Percentiles rank a stretch among this genome's conserved stretches.
Conservation (phyloP, 2,797 vertebrate genomes). For the Malurus leucopterus region DNA sequence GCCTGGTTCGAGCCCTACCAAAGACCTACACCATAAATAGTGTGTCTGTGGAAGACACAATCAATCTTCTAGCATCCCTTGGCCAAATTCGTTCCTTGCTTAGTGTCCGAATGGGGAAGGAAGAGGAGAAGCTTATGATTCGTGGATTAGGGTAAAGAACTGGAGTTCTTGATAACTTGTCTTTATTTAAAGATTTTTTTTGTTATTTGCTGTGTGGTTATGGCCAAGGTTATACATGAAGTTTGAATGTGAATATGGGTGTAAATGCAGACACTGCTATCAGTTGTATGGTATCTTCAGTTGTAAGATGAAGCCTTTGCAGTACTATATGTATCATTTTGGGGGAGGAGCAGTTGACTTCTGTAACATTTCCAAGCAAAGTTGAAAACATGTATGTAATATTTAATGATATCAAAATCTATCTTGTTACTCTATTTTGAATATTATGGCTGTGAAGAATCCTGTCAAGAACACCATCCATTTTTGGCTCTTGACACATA, state of each 20-base stretch:
- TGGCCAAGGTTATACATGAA: not conserved
- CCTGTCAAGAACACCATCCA: not conserved
- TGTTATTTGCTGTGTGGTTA: not conserved
- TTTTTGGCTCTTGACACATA: not conserved
- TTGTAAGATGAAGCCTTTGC: not conserved
- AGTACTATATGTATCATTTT: not conserved
- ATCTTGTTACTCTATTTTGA: not conserved
- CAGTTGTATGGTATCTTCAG: not conserved
- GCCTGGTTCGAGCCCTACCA: conserved; percentile 87
- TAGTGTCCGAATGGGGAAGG: conserved; percentile 92
- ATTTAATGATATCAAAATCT: not conserved
- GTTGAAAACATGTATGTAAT: not conserved
- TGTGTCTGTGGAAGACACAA: conserved; percentile 92
- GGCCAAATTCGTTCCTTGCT: conserved; percentile 94
- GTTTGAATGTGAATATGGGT: not conserved
- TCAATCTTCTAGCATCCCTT: conserved; percentile 88
- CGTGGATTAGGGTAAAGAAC: conserved; percentile 85
- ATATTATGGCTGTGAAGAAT: not conserved
- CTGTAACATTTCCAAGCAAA: not conserved
- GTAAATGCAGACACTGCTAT: not conserved
- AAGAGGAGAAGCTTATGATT: conserved; percentile 98
- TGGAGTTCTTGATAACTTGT: not conserved
- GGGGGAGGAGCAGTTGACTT: not conserved
- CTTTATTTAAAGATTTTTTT: not conserved
- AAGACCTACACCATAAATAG: conserved; percentile 95